phyloP scores from a whole-genome alignment of 2,797 vertebrate species.

The Cuculus canorus region DNA sequence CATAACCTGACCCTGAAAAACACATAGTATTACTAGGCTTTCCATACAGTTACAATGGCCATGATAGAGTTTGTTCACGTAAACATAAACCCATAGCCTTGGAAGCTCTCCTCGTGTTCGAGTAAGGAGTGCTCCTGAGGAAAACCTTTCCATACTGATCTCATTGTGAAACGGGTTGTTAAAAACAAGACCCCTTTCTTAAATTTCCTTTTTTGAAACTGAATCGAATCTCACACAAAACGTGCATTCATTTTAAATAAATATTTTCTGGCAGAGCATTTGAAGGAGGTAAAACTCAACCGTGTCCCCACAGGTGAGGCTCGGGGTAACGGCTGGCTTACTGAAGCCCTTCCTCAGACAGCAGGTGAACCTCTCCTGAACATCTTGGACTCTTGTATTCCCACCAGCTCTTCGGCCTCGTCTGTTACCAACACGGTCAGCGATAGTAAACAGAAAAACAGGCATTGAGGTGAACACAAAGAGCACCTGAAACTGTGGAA shows the following conservation, averaged over 20 bases:
- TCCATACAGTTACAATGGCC: neutral
- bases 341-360: neutral
- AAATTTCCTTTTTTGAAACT: neutral
- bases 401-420: neutral
- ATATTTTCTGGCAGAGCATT: neutral
- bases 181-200: neutral
- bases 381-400: fast-evolving
- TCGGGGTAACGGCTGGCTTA: fast-evolving
- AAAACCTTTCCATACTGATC: neutral
- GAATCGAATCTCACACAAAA: neutral
- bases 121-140: neutral
- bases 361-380: neutral
- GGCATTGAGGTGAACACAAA: fast-evolving
- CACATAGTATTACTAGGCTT: neutral
- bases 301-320: neutral
- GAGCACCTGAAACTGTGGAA: fast-evolving
- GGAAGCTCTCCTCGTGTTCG: neutral
- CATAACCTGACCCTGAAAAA: neutral
- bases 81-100: fast-evolving
- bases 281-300: neutral
- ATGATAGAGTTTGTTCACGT: neutral
- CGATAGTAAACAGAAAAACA: fast-evolving
- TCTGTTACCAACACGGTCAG: fast-evolving
- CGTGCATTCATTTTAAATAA: neutral
- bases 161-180: neutral